phyloP scores from a whole-genome alignment of 2,888 invertebrate genomes.

The Sericinus montela region DNA sequence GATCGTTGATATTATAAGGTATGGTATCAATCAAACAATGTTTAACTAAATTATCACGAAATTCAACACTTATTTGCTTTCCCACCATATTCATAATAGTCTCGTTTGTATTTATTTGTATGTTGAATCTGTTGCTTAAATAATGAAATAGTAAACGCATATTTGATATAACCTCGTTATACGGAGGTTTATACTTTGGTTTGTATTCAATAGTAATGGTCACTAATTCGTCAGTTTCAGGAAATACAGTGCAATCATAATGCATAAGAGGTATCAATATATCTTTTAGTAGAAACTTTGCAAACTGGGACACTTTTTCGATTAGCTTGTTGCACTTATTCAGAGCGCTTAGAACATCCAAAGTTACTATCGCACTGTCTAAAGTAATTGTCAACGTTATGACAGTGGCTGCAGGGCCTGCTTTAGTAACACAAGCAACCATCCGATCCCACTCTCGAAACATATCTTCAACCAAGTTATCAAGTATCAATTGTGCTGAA shows the following conservation, averaged over 20 bases:
- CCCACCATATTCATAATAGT: conserved; percentile 79
- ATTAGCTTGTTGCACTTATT: conserved; percentile 56
- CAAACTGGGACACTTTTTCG: conserved; percentile 76
- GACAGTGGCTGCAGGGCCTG: conserved; percentile 41
- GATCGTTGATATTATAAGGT: conserved; percentile 85
- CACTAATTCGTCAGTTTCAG: conserved; percentile 50
- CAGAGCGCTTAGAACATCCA: conserved; percentile 60
- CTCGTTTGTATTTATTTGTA: conserved; percentile 52
- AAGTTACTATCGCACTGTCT: conserved; percentile 37
- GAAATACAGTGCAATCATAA: conserved; percentile 58
- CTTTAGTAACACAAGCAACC: conserved; percentile 55
- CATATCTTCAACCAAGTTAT: conserved; percentile 65
- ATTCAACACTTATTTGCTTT: conserved; percentile 73
- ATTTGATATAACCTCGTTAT: conserved; percentile 78
- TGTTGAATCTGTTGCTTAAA: conserved; percentile 76
- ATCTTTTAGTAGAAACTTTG: conserved; percentile 76
- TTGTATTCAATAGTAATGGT: conserved; percentile 59
- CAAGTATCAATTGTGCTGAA: conserved; percentile 62
- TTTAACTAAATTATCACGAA: conserved; percentile 83
- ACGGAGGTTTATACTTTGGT: conserved; percentile 59
- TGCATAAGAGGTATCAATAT: conserved; percentile 80
- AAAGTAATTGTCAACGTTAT: conserved; percentile 55
- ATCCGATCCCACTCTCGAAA: conserved; percentile 68
- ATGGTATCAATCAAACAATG: conserved; percentile 88
- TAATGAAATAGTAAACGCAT: conserved; percentile 78